Percentiles rank a stretch among this genome's conserved stretches.
phyloP scores from a whole-genome alignment of 2,888 invertebrate species.

The Sarcophaga variegata region DNA sequence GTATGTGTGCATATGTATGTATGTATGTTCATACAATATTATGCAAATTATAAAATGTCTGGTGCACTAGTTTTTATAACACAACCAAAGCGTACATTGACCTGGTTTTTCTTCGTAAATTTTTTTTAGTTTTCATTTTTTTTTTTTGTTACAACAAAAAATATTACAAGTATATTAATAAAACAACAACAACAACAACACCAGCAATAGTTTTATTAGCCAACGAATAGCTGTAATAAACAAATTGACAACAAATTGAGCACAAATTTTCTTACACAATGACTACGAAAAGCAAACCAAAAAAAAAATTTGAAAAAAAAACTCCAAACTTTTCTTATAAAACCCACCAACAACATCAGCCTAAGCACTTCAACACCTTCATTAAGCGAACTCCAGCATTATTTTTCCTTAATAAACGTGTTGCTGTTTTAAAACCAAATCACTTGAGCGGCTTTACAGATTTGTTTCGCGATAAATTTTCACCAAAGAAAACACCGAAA shows the following conservation, averaged over 20 bases:
- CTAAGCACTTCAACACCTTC: conserved; percentile 33
- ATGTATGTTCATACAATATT: conserved; percentile 17
- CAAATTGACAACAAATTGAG: conserved; percentile 54
- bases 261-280: conserved; percentile 34
- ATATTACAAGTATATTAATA: conserved; percentile 6
- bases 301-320: background rate
- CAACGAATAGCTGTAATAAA: conserved; percentile 32
- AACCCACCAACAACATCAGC: background rate
- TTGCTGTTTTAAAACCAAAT: background rate
- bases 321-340: background rate
- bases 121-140: background rate
- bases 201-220: conserved; percentile 8
- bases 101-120: conserved; percentile 35
- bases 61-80: conserved; percentile 61
- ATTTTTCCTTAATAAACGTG: background rate
- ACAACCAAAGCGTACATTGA: conserved; percentile 61
- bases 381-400: background rate
- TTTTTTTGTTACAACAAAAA: conserved; percentile 4
- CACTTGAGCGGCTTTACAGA: conserved; percentile 7
- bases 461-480: conserved; percentile 52
- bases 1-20: background rate
- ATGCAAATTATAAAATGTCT: conserved; percentile 64
- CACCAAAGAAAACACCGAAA: background rate
- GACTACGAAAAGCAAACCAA: background rate
- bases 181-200: conserved; percentile 4